These are phyloP conservation scores for Limosa lapponica DNA, from an alignment of 2,797 vertebrate species.

Conservation along the genomic window DNA sequence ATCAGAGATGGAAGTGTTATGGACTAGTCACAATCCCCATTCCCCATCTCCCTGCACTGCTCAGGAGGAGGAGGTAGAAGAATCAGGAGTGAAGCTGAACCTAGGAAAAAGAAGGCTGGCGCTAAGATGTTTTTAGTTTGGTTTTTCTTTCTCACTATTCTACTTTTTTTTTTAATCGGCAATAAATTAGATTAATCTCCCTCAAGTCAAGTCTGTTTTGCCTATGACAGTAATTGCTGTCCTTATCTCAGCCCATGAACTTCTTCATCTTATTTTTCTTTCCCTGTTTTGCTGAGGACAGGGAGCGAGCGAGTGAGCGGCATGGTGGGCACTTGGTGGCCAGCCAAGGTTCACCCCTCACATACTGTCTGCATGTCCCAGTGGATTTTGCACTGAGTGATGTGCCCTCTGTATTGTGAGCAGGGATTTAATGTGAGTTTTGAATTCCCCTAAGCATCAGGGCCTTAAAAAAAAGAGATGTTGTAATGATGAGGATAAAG, in stretches of 20 bases:
- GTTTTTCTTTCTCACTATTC: neutral
- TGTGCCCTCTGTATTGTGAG: neutral
- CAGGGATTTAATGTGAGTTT: neutral
- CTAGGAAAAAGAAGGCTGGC: rapidly evolving
- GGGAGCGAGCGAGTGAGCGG: rapidly evolving
- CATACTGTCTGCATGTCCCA: neutral
- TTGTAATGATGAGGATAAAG: neutral
- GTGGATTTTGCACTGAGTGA: neutral
- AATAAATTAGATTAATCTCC: neutral
- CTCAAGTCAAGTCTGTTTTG: neutral
- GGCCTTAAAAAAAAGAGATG: neutral
- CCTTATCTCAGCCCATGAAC: rapidly evolving
- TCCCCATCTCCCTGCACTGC: neutral
- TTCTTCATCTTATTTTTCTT: neutral
- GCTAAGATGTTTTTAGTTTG: neutral
- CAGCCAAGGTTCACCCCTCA: too few relatives aligned
- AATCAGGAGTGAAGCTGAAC: neutral
- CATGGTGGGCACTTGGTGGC: neutral
- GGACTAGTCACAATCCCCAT: neutral
- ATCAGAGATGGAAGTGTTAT: neutral
- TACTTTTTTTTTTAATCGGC: neutral
- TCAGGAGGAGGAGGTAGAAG: neutral
- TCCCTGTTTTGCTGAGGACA: neutral
- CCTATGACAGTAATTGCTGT: neutral
- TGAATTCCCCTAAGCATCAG: neutral